Percentiles rank a stretch among this genome's conserved stretches.
These are phyloP conservation scores for Balanococcus diminutus DNA, from an alignment of 2,888 invertebrate species.

Conservation along the genomic window DNA sequence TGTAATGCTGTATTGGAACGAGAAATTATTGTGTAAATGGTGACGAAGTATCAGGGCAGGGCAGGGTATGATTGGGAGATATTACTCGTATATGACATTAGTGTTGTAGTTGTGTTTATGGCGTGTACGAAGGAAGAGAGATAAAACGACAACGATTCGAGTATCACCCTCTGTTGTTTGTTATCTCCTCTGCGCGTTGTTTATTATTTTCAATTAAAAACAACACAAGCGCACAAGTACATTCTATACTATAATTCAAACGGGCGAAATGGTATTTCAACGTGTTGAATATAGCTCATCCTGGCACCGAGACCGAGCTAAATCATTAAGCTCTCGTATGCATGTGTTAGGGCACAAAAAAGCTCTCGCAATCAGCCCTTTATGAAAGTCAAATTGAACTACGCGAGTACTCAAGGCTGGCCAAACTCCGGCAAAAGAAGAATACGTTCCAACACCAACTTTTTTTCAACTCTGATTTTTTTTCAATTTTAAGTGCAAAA, in stretches of 20 bases:
- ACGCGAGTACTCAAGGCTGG: neutral
- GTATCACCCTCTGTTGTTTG: neutral
- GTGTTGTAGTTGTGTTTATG: neutral
- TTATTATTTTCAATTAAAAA: slow-evolving; percentile 11
- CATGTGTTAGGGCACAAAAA: neutral
- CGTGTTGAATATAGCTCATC: neutral
- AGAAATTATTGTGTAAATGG: neutral
- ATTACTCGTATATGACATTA: too few species aligned
- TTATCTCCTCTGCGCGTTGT: neutral
- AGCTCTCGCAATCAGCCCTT: neutral
- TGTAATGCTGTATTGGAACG: neutral
- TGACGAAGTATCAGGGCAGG: too few species aligned
- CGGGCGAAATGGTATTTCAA: neutral
- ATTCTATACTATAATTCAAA: neutral
- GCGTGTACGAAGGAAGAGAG: neutral
- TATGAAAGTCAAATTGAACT: slow-evolving; percentile 22
- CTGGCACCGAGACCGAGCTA: neutral
- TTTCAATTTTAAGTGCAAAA: too few species aligned
- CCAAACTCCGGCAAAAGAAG: too few species aligned
- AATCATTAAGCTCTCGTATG: neutral
- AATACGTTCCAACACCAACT: too few species aligned
- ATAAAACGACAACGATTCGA: neutral
- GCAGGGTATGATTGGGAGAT: too few species aligned
- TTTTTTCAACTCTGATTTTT: too few species aligned
- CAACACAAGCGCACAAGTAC: neutral